These are phyloP conservation scores for Agrochola macilenta DNA, from an alignment of 2,888 invertebrate species.

Conservation along the genomic window DNA sequence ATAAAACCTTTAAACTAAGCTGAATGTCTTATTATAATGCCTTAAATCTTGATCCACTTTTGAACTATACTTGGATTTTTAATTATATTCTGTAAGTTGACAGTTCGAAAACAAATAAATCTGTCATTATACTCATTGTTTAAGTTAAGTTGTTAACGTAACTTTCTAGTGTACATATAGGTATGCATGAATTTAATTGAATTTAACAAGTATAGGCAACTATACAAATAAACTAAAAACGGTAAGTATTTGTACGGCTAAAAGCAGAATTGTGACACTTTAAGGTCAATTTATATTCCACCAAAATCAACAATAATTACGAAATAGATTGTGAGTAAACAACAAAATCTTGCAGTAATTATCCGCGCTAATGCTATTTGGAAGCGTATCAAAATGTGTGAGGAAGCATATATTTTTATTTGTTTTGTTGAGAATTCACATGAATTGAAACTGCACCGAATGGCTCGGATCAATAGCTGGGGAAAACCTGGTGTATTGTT, in stretches of 20 bases:
- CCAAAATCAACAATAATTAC: neutral
- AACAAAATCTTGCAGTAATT: neutral
- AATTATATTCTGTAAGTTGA: too few relatives aligned
- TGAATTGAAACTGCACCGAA: neutral
- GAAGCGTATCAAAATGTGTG: conserved; percentile 21
- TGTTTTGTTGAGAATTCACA: neutral
- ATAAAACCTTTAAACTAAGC: neutral
- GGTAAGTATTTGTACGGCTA: neutral
- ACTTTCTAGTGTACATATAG: too few relatives aligned
- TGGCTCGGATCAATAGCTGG: neutral
- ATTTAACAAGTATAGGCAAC: too few relatives aligned
- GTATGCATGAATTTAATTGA: too few relatives aligned
- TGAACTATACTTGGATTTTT: too few relatives aligned
- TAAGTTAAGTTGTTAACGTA: too few relatives aligned
- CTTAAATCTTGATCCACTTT: neutral
- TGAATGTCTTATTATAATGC: neutral
- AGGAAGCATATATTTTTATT: conserved; percentile 5
- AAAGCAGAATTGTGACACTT: neutral
- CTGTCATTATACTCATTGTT: too few relatives aligned
- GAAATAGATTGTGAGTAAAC: neutral
- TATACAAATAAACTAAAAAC: neutral
- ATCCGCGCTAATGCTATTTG: neutral
- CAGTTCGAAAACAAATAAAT: too few relatives aligned
- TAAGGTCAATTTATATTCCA: neutral
- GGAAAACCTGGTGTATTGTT: neutral